Evolutionary conservation across 2,797 vertebrate species (phyloP).

Genomic region (Sitta carolinensis): DNA sequence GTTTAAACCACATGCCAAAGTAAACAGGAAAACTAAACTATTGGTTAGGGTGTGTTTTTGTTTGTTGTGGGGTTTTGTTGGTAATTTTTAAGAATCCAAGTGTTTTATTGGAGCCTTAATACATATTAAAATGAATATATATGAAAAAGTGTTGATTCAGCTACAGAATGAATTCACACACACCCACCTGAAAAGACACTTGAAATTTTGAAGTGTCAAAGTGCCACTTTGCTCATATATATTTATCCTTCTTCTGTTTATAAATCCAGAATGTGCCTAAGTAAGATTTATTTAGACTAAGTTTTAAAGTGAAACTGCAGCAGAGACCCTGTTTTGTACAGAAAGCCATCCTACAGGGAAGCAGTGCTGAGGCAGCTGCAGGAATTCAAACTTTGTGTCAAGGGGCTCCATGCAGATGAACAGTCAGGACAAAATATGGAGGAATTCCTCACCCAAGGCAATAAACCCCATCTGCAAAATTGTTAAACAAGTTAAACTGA

Average conservation of each 20-base stretch:
- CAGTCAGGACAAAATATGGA: neutral
- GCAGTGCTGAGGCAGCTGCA: neutral
- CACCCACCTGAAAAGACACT: neutral
- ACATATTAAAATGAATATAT: neutral
- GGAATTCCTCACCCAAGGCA: neutral
- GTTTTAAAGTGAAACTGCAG: neutral
- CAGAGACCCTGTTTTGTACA: neutral
- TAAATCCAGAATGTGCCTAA: neutral
- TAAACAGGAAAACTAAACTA: conserved; percentile 61
- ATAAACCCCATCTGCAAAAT: neutral
- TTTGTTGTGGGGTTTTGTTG: neutral
- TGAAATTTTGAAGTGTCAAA: neutral
- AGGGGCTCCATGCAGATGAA: neutral
- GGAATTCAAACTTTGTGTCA: neutral
- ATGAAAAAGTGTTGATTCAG: conserved; percentile 9
- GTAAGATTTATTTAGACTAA: neutral
- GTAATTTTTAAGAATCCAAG: neutral
- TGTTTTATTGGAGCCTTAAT: neutral
- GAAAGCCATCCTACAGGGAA: neutral
- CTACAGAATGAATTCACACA: neutral
- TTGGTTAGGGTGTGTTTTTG: neutral
- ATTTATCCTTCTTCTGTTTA: neutral
- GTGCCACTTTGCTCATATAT: neutral
- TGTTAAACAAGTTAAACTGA: neutral
- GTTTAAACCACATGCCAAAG: conserved; percentile 63